A percentile compares a stretch with the other conserved stretches of the same genome.
phyloP scores from a whole-genome alignment of 2,888 invertebrate genomes.

The Archips xylosteana region DNA sequence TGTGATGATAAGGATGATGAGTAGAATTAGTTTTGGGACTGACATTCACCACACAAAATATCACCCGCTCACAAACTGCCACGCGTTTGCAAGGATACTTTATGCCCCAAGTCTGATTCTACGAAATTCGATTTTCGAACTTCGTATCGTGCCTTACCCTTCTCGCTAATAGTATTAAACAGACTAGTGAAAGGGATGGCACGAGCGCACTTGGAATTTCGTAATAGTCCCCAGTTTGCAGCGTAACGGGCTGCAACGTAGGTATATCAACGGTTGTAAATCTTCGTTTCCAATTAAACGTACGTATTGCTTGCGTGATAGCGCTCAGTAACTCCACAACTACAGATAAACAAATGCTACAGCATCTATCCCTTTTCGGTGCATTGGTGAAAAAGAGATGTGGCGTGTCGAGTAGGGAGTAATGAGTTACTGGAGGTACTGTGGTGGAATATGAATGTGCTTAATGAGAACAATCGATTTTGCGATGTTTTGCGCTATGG shows the following conservation, averaged over 20 bases:
- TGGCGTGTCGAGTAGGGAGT: not conserved
- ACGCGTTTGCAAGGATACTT: not conserved
- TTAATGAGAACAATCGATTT: constrained; percentile 7
- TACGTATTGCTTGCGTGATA: not conserved
- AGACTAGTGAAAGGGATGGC: too few species aligned
- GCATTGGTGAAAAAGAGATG: not conserved
- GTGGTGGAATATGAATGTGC: not conserved
- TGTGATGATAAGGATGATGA: too few species aligned
- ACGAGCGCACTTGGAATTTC: too few species aligned
- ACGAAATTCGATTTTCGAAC: too few species aligned
- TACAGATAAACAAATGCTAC: not conserved
- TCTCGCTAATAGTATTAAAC: too few species aligned
- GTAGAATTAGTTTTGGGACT: too few species aligned
- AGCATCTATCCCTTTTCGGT: not conserved
- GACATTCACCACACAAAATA: too few species aligned
- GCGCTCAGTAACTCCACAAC: not conserved
- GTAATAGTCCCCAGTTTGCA: not conserved
- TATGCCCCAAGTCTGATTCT: not conserved
- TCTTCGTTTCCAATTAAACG: not conserved
- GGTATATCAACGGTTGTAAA: not conserved
- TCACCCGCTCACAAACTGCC: not conserved
- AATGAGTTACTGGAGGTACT: not conserved
- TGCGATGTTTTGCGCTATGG: not conserved
- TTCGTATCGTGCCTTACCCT: too few species aligned
- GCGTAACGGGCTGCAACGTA: not conserved